Evolutionary conservation across 2,113 vertebrate genomes (phyloP).

Genomic region (Loxodonta africana): DNA sequence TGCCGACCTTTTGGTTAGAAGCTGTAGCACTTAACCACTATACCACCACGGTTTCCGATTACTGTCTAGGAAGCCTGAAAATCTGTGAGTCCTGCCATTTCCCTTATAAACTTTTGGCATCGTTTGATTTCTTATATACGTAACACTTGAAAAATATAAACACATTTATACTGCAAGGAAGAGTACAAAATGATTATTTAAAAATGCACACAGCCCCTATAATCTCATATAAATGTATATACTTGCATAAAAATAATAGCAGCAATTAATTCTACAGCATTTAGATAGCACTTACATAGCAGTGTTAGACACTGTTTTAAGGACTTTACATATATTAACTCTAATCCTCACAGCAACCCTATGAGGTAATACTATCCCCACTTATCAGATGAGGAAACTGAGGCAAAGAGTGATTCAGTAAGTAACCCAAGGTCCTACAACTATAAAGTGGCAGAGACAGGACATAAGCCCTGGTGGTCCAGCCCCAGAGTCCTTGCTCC

Average conservation of each 20-base stretch:
- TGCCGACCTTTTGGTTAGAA: too few relatives aligned
- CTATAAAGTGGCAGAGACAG: neutral
- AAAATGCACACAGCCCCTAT: neutral
- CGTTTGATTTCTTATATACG: neutral
- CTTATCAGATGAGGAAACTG: neutral
- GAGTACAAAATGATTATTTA: neutral
- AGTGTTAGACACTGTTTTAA: neutral
- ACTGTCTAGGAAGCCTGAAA: neutral
- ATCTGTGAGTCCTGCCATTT: neutral
- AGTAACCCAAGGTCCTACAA: too few relatives aligned
- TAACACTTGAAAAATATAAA: neutral
- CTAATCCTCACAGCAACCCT: neutral
- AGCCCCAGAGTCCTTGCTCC: neutral
- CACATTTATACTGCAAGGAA: neutral
- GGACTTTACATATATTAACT: neutral
- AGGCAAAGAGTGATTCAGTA: too few relatives aligned
- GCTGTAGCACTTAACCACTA: too few relatives aligned
- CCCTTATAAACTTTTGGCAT: neutral
- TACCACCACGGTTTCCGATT: neutral
- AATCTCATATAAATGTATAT: neutral
- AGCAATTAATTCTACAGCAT: neutral
- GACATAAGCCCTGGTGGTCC: neutral
- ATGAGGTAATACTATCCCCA: neutral
- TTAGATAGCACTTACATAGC: neutral
- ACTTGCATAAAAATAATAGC: neutral